phyloP scores from a whole-genome alignment of 2,797 vertebrate genomes.

The Sebastolobus alascanus region DNA sequence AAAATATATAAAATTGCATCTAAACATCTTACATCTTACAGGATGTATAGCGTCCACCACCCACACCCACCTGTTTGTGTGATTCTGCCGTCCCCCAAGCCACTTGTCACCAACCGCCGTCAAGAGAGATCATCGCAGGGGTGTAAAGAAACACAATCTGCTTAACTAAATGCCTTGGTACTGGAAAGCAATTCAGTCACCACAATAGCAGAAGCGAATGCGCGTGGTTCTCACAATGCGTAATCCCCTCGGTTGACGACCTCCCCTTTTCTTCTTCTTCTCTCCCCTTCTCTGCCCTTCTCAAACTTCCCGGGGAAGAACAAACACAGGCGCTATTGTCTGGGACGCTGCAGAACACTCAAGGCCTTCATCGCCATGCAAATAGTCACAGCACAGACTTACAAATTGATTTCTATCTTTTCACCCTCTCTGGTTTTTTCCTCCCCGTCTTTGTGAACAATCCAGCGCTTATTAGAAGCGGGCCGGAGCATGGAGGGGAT shows the following conservation, averaged over 20 bases:
- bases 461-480: constrained; percentile 76
- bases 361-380: constrained; percentile 89
- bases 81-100: constrained; percentile 44
- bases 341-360: constrained; percentile 84
- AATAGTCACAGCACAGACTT: constrained; percentile 83
- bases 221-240: constrained; percentile 68
- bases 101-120: constrained; percentile 55
- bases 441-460: constrained; percentile 77
- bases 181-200: constrained; percentile 63
- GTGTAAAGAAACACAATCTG: constrained; percentile 70
- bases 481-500: constrained; percentile 69
- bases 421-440: constrained; percentile 37
- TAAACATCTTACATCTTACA: background rate
- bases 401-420: constrained; percentile 85
- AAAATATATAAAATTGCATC: constrained; percentile 25
- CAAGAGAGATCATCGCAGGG: constrained; percentile 54
- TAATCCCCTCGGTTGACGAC: constrained; percentile 73
- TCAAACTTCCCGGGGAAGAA: constrained; percentile 85
- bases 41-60: constrained; percentile 6
- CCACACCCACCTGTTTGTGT: constrained; percentile 77
- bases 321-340: constrained; percentile 95
- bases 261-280: constrained; percentile 72
- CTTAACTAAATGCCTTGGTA: constrained; percentile 69
- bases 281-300: constrained; percentile 65
- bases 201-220: constrained; percentile 59